Conservation (phyloP, 2,113 vertebrate genomes). For the Paralichthys olivaceus region DNA sequence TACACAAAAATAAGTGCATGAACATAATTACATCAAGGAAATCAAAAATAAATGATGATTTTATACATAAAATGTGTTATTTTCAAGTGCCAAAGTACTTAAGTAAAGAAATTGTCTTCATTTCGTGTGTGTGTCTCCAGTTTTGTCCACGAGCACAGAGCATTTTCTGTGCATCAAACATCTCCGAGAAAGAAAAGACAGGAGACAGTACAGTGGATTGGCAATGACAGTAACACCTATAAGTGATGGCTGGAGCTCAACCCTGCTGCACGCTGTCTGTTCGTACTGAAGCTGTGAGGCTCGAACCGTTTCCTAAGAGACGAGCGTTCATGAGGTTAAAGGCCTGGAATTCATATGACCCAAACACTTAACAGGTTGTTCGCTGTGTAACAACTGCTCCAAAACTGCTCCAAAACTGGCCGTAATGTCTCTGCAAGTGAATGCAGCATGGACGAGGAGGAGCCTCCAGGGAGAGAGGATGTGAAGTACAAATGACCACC, state of each 20-base stretch:
- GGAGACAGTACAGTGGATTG: conserved; percentile 1
- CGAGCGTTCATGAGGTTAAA: conserved; percentile 54
- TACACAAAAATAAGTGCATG: conserved; percentile 53
- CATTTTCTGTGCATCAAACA: conserved; percentile 46
- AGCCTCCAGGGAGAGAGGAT: neutral
- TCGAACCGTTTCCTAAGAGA: conserved; percentile 14
- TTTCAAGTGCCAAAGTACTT: conserved; percentile 58
- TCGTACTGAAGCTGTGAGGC: conserved; percentile 42
- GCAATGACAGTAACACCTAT: conserved; percentile 18
- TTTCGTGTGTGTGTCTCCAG: conserved; percentile 71
- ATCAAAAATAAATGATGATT: conserved; percentile 42
- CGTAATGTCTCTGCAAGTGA: conserved; percentile 13
- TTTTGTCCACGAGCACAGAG: conserved; percentile 73
- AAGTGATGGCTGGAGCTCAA: conserved; percentile 27
- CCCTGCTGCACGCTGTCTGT: conserved; percentile 29
- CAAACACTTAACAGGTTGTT: conserved; percentile 18
- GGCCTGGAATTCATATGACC: conserved; percentile 57
- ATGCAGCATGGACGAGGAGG: neutral
- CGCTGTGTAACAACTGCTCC: no score
- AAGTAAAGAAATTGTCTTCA: conserved; percentile 55
- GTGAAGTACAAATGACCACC: neutral
- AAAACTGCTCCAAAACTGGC: conserved; percentile 37
- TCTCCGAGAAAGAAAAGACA: conserved; percentile 34
- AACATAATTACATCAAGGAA: conserved; percentile 57
- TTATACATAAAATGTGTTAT: conserved; percentile 38